Base-by-base conservation (phyloP, 2,888 invertebrate genomes). In the Heliconius cydno region DNA sequence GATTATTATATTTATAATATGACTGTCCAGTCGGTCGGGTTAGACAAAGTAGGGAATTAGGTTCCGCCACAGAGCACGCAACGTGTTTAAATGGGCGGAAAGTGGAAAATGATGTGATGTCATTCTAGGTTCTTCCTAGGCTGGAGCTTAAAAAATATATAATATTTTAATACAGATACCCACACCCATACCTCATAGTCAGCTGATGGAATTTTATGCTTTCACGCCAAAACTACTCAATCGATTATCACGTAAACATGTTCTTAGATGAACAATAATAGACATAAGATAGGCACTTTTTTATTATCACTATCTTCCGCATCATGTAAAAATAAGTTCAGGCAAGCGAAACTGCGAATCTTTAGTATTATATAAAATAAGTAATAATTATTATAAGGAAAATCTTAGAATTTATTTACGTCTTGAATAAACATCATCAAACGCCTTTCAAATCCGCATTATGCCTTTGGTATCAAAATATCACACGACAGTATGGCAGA, bases 41-140 rank as follows among this genome's bases (percentile, higher is more conserved):
- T 41, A 46, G 70, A 25, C 70, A 70, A 41, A 25, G 15, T 70
- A 41, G 70, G 70, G 70, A 70, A 70, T 70, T 41, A 68, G 68
- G 41, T 68, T 70, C 70, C 70, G 70, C 70, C 70, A 70, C 70
- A 70, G 41, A 70, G 70, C 70, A 41, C 74, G 34, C 30, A 28
- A 41, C 30, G 38, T 41, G n/a, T 41, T 65, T 41, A 41, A 66
- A 28, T 30, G 22, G 25, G 41, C 30, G 28, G 46, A 74, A 60
- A 38, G 34, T 38, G 74, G 57, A 74, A 57, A 74, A 60, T 60
- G 19, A 7, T 63, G 19, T 74, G 57, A 13, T 34, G 30, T 38
- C n/a, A 38, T 25, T 34, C 34, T 34, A 38, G 41, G 41, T 2
- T 68, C 38, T 25, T 70, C 41, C 70, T 41, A 41, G 41, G 25